These are phyloP conservation scores for Phasia obesa DNA, from an alignment of 2,888 invertebrate genomes.

Conservation along the genomic window DNA sequence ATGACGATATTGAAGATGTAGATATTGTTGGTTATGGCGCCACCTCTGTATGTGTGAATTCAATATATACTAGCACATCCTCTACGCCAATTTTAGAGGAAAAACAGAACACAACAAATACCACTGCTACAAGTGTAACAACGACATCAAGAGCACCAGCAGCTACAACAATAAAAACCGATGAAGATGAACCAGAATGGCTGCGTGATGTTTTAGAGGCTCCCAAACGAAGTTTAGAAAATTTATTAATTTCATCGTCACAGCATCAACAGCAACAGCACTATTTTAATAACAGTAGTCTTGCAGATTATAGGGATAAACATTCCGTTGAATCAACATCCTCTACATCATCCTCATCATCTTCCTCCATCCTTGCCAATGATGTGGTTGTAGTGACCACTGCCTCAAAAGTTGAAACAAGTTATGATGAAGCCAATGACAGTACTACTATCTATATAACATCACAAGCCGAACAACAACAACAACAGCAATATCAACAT, in stretches of 20 bases:
- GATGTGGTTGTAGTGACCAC: conserved; percentile 71
- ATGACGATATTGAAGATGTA: conserved; percentile 78
- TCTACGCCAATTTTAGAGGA: conserved; percentile 73
- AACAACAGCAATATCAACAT: conserved; percentile 40
- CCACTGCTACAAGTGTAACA: conserved; percentile 68
- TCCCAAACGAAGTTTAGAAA: conserved; percentile 82
- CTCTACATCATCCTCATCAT: conserved; percentile 47
- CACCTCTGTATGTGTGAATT: conserved; percentile 72
- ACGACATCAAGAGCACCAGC: conserved; percentile 63
- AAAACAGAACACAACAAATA: conserved; percentile 64
- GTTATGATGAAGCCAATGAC: conserved; percentile 75
- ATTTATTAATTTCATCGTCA: conserved; percentile 76
- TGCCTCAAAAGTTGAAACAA: conserved; percentile 75
- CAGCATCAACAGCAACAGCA: conserved; percentile 39
- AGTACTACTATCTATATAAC: conserved; percentile 73
- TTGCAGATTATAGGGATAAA: conserved; percentile 62
- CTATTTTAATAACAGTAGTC: conserved; percentile 20
- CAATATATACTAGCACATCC: conserved; percentile 75
- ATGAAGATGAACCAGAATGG: conserved; percentile 84
- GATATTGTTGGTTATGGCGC: conserved; percentile 78
- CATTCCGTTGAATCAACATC: conserved; percentile 70
- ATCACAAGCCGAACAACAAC: conserved; percentile 60
- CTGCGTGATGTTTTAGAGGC: conserved; percentile 85
- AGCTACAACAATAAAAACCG: conserved; percentile 83
- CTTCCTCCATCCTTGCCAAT: conserved; percentile 61